These are phyloP conservation scores for Euclidia mi DNA, from an alignment of 2,888 invertebrate species.

Conservation along the genomic window DNA sequence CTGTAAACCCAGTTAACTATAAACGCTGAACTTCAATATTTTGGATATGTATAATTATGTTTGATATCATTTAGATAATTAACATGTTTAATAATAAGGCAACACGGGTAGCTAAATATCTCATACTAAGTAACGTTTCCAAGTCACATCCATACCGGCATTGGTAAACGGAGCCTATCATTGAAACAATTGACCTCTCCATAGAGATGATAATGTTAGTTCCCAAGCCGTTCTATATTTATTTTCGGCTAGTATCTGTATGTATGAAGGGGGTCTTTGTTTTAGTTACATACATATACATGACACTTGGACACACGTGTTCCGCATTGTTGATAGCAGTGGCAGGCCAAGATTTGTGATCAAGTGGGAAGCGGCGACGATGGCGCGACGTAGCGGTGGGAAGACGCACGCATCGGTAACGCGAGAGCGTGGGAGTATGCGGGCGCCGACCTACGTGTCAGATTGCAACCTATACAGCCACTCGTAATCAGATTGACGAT, in stretches of 20 bases:
- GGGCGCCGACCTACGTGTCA: slow-evolving; percentile 59
- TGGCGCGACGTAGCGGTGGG: too few species aligned
- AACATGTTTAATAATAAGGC: too few species aligned
- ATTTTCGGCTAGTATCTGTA: slow-evolving; percentile 10
- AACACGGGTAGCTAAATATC: too few species aligned
- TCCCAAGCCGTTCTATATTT: slow-evolving; percentile 30
- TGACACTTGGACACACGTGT: slow-evolving; percentile 76
- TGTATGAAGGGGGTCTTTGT: slow-evolving; percentile 42
- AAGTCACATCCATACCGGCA: too few species aligned
- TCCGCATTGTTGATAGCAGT: slow-evolving; percentile 74
- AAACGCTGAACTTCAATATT: background rate
- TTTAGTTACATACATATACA: slow-evolving; percentile 37
- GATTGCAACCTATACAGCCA: slow-evolving; percentile 39
- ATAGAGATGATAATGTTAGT: slow-evolving; percentile 21
- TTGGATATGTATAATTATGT: background rate
- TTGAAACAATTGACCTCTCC: too few species aligned
- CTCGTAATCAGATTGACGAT: slow-evolving; percentile 15
- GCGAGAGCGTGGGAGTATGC: slow-evolving; percentile 84
- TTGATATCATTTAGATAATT: too few species aligned
- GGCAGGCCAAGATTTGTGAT: slow-evolving; percentile 63
- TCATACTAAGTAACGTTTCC: too few species aligned
- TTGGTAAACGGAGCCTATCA: too few species aligned
- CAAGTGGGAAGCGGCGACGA: slow-evolving; percentile 64
- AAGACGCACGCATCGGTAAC: slow-evolving; percentile 65
- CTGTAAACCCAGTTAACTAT: slow-evolving; percentile 8